phyloP scores from a whole-genome alignment of 2,888 invertebrate species.

The Merodon equestris region DNA sequence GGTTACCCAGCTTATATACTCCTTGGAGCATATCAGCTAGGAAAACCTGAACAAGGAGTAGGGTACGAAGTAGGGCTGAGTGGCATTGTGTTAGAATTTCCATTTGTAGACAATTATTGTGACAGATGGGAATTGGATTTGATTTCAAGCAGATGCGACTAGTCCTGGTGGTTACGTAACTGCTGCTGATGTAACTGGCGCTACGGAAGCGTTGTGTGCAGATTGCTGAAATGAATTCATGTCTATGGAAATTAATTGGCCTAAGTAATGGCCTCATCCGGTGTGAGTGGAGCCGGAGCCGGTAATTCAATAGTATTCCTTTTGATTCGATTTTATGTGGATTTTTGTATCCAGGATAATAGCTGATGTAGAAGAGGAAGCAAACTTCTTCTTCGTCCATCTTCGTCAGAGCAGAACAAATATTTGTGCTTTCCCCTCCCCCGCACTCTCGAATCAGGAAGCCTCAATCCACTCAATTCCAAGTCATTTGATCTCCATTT shows the following conservation, averaged over 20 bases:
- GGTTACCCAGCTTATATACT: constrained; percentile 27
- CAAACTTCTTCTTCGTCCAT: constrained; percentile 38
- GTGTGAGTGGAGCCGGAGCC: constrained; percentile 32
- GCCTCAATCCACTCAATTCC: constrained; percentile 31
- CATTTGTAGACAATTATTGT: constrained; percentile 68
- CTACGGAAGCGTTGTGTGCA: constrained; percentile 27
- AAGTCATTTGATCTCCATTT: constrained; percentile 58
- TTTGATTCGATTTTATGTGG: neutral
- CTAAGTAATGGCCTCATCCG: constrained; percentile 57
- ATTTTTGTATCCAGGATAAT: too few species aligned
- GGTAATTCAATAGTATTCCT: constrained; percentile 29
- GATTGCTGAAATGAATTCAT: constrained; percentile 58
- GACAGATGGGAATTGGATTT: constrained; percentile 66
- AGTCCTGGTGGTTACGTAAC: too few species aligned
- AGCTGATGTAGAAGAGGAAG: too few species aligned
- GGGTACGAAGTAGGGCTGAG: neutral
- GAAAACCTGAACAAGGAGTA: neutral
- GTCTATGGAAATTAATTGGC: constrained; percentile 63
- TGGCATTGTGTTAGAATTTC: constrained; percentile 54
- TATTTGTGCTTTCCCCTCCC: too few species aligned
- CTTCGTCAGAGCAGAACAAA: constrained; percentile 14
- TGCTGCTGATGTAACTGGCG: constrained; percentile 1
- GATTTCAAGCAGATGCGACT: constrained; percentile 60
- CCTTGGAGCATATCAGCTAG: too few species aligned
- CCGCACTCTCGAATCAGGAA: too few species aligned